Conservation (phyloP, 2,113 vertebrate species). For the Jaculus jaculus region DNA sequence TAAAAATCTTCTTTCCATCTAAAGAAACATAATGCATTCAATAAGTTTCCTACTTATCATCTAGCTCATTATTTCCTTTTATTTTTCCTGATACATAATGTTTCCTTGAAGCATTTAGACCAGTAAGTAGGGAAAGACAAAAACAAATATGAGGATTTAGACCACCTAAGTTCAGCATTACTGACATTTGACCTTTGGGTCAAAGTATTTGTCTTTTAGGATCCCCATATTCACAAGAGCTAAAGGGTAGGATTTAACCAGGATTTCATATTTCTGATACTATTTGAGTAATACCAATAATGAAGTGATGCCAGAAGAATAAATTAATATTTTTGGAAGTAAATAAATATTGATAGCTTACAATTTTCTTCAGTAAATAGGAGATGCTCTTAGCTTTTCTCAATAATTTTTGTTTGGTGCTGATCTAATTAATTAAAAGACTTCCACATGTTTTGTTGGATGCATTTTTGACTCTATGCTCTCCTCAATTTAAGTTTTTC, state of each 20-base stretch:
- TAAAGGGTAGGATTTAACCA: conserved; percentile 1
- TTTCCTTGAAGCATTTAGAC: not conserved
- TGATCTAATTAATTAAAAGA: conserved; percentile 51
- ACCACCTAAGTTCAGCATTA: not conserved
- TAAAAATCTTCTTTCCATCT: not conserved
- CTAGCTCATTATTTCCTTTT: too few species aligned
- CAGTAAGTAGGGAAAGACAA: not conserved
- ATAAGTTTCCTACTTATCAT: not conserved
- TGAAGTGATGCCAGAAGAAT: not conserved
- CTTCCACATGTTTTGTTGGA: not conserved
- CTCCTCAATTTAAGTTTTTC: not conserved
- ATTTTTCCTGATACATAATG: not conserved
- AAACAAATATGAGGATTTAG: not conserved
- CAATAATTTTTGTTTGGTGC: not conserved
- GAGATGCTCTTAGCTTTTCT: not conserved
- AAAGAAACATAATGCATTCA: not conserved
- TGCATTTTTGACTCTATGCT: too few species aligned
- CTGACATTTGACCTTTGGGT: not conserved
- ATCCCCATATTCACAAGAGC: not conserved
- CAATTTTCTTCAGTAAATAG: not conserved
- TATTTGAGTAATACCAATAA: not conserved
- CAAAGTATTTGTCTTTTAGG: not conserved
- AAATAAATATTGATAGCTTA: conserved; percentile 49
- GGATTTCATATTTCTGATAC: not conserved
- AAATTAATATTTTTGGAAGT: not conserved